phyloP scores from a whole-genome alignment of 1,140 invertebrate species.

The Halictus rubicundus region DNA sequence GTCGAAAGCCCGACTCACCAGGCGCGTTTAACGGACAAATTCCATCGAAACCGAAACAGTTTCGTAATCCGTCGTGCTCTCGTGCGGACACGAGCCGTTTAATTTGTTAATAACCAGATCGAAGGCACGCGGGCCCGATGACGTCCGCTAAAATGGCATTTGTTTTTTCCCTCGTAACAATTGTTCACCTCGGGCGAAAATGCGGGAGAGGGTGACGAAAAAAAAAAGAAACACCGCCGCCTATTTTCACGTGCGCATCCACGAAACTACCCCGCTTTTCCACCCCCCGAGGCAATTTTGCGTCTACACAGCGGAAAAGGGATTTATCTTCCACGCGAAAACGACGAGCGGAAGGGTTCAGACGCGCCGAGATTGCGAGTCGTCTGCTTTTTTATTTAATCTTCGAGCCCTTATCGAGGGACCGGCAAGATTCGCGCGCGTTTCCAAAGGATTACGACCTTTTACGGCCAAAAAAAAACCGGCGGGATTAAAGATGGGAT shows the following conservation, averaged over 20 bases:
- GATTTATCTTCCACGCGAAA: not conserved
- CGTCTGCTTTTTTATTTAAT: conserved; percentile 18
- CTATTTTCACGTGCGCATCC: not conserved
- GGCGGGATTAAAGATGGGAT: not conserved
- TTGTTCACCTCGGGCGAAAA: no score
- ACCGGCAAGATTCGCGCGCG: not conserved
- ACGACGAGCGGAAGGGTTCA: no score
- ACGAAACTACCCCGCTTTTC: not conserved
- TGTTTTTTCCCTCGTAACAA: not conserved
- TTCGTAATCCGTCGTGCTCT: not conserved
- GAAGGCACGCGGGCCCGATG: not conserved
- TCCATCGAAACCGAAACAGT: not conserved
- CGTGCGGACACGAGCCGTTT: not conserved
- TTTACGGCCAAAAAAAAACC: not conserved
- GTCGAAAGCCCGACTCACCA: not conserved
- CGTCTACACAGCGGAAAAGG: not conserved
- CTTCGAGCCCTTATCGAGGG: not conserved
- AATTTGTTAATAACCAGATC: conserved; percentile 6
- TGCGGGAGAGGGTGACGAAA: no score
- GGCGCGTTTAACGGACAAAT: not conserved
- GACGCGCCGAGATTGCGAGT: not conserved
- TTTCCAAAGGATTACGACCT: conserved; percentile 9
- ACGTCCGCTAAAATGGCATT: not conserved
- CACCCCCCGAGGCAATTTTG: not conserved
- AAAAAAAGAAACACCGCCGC: not conserved